Evolutionary conservation across 2,113 vertebrate genomes (phyloP).

Genomic region (Polypterus bichir): DNA sequence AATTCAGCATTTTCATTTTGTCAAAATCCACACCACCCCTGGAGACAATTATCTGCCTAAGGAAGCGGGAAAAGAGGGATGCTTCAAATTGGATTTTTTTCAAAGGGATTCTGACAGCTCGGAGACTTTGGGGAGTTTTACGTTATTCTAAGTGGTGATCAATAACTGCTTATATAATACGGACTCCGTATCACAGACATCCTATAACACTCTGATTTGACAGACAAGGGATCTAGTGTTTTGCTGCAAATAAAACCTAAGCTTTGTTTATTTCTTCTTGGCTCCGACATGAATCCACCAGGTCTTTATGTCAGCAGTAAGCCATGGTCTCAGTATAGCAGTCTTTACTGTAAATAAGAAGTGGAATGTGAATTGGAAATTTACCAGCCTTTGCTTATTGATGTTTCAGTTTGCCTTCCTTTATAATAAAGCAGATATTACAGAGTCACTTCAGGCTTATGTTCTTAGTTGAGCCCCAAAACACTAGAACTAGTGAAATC

Average conservation of each 20-base stretch:
- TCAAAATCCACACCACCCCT: not conserved
- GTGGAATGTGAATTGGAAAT: no score
- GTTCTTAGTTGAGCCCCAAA: no score
- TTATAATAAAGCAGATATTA: no score
- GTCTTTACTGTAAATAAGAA: no score
- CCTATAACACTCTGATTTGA: constrained; percentile 11
- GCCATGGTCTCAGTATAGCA: no score
- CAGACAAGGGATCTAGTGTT: not conserved
- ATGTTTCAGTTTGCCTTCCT: no score
- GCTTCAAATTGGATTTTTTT: constrained; percentile 15
- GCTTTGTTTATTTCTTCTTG: not conserved
- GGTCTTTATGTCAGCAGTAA: not conserved
- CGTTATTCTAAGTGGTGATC: constrained; percentile 9
- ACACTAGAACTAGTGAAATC: no score
- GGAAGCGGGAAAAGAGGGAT: not conserved
- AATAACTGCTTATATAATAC: not conserved
- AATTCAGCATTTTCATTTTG: no score
- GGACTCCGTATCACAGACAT: constrained; percentile 3
- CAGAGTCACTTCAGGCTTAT: no score
- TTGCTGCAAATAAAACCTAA: not conserved
- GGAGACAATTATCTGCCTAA: not conserved
- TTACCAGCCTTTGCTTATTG: no score
- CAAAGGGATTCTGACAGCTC: constrained; percentile 8
- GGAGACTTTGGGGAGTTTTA: constrained; percentile 13
- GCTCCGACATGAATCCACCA: not conserved